phyloP scores from a whole-genome alignment of 2,797 vertebrate genomes.

The Telmatherina bonti region DNA sequence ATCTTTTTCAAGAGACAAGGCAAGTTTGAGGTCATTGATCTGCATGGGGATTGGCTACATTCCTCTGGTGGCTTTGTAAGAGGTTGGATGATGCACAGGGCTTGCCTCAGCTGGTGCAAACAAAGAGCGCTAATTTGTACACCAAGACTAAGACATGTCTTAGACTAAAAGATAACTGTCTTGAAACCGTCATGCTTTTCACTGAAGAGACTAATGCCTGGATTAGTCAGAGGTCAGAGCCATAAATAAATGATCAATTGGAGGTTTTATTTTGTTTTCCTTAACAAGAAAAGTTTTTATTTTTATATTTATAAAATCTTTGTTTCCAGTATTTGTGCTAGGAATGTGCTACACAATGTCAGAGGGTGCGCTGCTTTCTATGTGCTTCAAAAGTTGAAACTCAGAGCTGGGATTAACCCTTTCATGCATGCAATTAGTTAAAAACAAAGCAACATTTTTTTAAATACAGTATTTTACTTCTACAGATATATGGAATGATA shows the following conservation, averaged over 20 bases:
- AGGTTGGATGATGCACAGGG: constrained; percentile 32
- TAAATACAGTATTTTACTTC: no score
- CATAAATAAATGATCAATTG: not conserved
- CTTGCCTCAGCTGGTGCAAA: constrained; percentile 22
- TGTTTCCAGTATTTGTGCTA: not conserved
- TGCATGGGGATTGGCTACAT: constrained; percentile 47
- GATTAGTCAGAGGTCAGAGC: not conserved
- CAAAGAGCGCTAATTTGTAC: not conserved
- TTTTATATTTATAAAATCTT: not conserved
- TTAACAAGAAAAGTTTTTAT: not conserved
- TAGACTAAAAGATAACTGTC: not conserved
- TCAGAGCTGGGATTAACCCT: no score
- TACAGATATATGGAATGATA: no score
- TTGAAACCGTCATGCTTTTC: not conserved
- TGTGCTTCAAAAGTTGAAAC: not conserved
- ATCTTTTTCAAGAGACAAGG: constrained; percentile 24
- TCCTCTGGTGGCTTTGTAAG: constrained; percentile 31
- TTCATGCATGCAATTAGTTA: no score
- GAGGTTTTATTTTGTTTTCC: not conserved
- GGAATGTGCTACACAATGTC: not conserved
- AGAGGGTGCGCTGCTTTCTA: not conserved
- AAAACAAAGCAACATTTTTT: no score
- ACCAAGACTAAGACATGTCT: not conserved
- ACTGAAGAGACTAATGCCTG: not conserved
- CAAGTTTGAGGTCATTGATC: constrained; percentile 38